Evolutionary conservation across 2,797 vertebrate genomes (phyloP).

Genomic region (Centroberyx gerrardi): DNA sequence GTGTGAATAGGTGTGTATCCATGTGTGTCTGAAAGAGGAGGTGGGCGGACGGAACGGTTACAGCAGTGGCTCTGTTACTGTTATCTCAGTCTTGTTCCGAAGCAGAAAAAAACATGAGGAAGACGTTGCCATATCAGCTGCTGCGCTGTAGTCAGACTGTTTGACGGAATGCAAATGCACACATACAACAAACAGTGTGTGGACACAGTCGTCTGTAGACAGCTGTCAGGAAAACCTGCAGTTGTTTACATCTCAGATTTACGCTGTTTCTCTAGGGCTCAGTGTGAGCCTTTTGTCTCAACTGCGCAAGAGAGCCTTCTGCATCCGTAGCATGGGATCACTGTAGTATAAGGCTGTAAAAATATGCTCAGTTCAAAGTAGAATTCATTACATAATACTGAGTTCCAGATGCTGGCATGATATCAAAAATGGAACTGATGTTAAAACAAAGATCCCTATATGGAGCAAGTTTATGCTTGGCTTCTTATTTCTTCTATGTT

Average conservation of each 20-base stretch:
- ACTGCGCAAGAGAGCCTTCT: conserved; percentile 59
- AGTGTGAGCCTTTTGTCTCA: conserved; percentile 61
- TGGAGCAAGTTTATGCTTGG: conserved; percentile 13
- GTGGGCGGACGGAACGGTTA: conserved; percentile 66
- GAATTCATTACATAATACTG: conserved; percentile 51
- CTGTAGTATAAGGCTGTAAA: conserved; percentile 25
- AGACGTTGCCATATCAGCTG: conserved; percentile 41
- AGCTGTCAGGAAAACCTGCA: conserved; percentile 59
- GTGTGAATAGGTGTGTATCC: conserved; percentile 55
- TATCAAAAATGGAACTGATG: conserved; percentile 27
- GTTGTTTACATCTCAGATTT: conserved; percentile 67
- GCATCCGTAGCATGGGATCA: conserved; percentile 48
- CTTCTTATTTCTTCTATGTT: too few relatives aligned
- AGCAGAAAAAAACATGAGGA: conserved; percentile 36
- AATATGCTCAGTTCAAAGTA: conserved; percentile 28
- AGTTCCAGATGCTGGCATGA: conserved; percentile 23
- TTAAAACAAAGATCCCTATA: conserved; percentile 2
- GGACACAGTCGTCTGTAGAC: conserved; percentile 47
- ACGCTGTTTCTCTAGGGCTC: conserved; percentile 61
- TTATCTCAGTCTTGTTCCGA: conserved; percentile 62
- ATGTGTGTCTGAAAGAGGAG: conserved; percentile 64
- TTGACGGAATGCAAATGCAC: conserved; percentile 60
- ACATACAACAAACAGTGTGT: conserved; percentile 17
- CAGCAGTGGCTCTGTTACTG: conserved; percentile 45
- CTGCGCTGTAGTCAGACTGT: conserved; percentile 46